These are phyloP conservation scores for Eptesicus fuscus DNA, from an alignment of 2,113 vertebrate genomes.

Conservation along the genomic window DNA sequence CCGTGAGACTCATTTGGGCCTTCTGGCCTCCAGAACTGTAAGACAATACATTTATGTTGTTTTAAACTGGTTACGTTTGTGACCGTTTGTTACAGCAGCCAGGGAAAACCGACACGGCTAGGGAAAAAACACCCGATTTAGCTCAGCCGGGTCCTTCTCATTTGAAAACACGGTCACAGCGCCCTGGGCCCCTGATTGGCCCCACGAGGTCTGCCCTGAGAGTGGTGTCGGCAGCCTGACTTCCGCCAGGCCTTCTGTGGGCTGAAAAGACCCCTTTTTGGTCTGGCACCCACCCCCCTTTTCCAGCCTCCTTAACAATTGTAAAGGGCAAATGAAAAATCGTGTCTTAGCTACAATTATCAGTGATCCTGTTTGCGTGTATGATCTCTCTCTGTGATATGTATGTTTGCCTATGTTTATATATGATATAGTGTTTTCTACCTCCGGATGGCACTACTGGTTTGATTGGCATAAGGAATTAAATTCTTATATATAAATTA, in stretches of 20 bases:
- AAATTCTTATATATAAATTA: not conserved
- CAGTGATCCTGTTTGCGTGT: not conserved
- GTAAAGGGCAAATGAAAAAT: not conserved
- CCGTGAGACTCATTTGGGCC: not conserved
- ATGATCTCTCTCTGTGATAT: not conserved
- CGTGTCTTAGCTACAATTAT: not conserved
- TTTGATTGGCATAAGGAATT: not conserved
- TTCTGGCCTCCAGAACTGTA: not conserved
- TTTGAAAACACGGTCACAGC: accelerated
- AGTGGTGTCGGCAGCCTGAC: not conserved
- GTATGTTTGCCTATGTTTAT: not conserved
- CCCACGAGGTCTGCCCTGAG: not conserved
- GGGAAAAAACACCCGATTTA: not conserved
- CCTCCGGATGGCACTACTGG: not conserved
- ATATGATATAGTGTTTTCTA: too few species aligned
- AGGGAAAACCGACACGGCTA: not conserved
- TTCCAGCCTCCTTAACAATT: not conserved
- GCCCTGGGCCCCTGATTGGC: not conserved
- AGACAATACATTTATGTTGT: not conserved
- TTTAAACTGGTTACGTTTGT: not conserved
- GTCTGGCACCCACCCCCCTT: not conserved
- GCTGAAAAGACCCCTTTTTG: not conserved
- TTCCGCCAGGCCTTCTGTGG: not conserved
- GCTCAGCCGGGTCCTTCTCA: not conserved
- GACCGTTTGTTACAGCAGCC: not conserved